Evolutionary conservation across 2,797 vertebrate genomes (phyloP), one percentile per base, ranked within the genome.

Genomic region (Lagorchestes hirsutus): DNA sequence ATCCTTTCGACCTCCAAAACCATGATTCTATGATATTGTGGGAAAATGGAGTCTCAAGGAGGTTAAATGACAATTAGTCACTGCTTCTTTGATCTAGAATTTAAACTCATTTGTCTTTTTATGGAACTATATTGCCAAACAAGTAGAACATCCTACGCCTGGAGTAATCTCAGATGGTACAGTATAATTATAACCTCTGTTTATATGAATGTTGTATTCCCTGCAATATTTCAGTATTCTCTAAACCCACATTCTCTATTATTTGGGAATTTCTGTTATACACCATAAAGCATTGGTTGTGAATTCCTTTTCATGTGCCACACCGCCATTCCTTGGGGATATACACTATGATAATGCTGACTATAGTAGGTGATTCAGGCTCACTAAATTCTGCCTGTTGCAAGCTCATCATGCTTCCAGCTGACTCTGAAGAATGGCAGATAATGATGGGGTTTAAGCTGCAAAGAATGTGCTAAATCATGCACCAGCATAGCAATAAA

Each of bases 381-480:
- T 93, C 92, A 97, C 93, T 93, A 93, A 92, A 95, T 93, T 12
- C 58, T 91, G 40, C 82, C 93, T 91, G 54, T 59, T 96, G 29
- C 27, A 95, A 96, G 46, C 24, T 96, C 50, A 91, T 93, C 82
- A 94, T 28, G 34, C 54, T 94, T 97, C n/a, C 91, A 24, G 94
- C 91, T 93, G 74, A 97, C 50, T 97, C 93, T 92, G 57, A 94
- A 94, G 96, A 95, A 59, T 93, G 87, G 54, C 16, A 94, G 90
- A 14, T 34, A 46, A 54, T 3, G 50, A 94, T 93, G 58, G 50
- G 40, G 22, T 91, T 96, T n/a, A 91, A 90, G 46, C 13, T 93
- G 56, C 24, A 96, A 59, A 94, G 29, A 55, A 55, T 18, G 6
- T 93, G 55, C 29, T 87, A 95, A 55, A 90, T 50, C 5, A 90